Base-by-base conservation (phyloP, 2,797 vertebrate genomes). In the Alauda arvensis region DNA sequence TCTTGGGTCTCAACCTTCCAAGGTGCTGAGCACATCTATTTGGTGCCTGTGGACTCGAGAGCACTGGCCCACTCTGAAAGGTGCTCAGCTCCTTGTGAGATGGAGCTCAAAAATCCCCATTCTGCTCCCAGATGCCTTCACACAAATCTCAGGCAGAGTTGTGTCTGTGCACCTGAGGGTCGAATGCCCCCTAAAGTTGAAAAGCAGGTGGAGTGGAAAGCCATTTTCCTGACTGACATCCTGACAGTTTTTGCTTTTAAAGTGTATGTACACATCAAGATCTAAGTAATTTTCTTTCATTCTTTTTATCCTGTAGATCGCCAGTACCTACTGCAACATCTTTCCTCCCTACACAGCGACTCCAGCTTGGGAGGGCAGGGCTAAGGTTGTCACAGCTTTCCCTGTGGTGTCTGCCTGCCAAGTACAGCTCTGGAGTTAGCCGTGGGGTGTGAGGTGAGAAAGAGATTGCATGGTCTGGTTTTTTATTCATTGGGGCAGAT, bases 281-380 rank as follows among this genome's bases (percentile, higher is more conserved):
- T 96, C 95, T 96, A 95, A 98, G 97, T 98, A 97, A 97, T 98
- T 97, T 97, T 97, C 96, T 97, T 97, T 97, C 96, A 93, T 97
- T 97, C 96, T 97, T 98, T 97, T 97, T 97, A 92, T 98, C 95
- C 97, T 97, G 97, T 98, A 98, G 97, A 97, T 98, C 97, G 96
- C 97, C 97, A 98, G 97, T 97, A 98, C 97, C 97, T 97, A 97
- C 97, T 97, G 97, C 97, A 98, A 97, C 97, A 97, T 98, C 97
- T 97, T 97, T 98, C 97, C 97, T 97, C 97, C 97, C 97, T 98
- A 98, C 97, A 98, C 97, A 97, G 97, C 96, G 97, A 97, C 97
- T 98, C 97, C 97, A 97, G 97, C 97, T 98, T 98, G 97, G 97
- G 97, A 98, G 97, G 97, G 97, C 97, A 97, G 97, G 97, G 97